Conservation (phyloP, 2,888 invertebrate genomes). For the Conomelus anceps region DNA sequence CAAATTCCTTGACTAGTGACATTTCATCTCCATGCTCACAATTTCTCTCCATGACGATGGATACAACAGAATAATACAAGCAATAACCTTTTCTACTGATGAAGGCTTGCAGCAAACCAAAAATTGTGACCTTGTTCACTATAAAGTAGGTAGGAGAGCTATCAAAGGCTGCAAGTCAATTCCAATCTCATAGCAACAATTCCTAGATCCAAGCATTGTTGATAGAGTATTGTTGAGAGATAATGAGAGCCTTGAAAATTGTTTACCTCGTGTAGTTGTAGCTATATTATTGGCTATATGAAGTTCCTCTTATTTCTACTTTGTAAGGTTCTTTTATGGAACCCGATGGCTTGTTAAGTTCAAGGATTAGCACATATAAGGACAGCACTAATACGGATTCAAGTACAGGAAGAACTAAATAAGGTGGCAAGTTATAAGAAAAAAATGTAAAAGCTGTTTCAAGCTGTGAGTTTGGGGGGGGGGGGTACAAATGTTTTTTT, state of each 20-base stretch:
- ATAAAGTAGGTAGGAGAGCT: not conserved
- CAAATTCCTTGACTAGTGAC: not conserved
- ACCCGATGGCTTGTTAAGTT: not conserved
- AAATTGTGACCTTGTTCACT: not conserved
- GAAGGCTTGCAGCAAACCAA: not conserved
- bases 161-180: not conserved
- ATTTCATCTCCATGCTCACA: not conserved
- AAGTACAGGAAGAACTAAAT: too few species aligned
- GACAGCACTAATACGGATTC: not conserved
- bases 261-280: not conserved
- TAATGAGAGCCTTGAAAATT: not conserved
- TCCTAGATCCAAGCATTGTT: not conserved
- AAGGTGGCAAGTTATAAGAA: too few species aligned
- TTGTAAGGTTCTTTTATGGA: not conserved
- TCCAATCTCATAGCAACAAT: not conserved
- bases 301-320: not conserved
- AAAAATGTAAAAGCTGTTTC: too few species aligned
- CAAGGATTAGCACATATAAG: not conserved
- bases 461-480: too few species aligned
- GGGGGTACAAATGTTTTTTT: too few species aligned
- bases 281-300: not conserved
- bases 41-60: not conserved
- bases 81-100: not conserved
- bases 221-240: not conserved
- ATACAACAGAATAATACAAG: not conserved